Evolutionary conservation across 2,113 vertebrate genomes (phyloP).

Genomic region (Sander vitreus): DNA sequence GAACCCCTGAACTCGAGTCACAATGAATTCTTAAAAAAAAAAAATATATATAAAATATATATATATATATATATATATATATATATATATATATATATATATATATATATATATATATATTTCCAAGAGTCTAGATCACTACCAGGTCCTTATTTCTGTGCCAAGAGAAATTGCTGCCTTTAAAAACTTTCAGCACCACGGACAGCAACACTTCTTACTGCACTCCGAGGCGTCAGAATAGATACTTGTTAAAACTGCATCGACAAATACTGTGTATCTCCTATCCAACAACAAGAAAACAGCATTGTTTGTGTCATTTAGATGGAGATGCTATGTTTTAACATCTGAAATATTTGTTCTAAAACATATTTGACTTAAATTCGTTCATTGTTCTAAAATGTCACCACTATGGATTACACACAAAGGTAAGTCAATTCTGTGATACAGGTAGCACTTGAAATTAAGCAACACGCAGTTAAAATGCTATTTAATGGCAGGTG

Average conservation of each 20-base stretch:
- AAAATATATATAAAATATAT: too few relatives aligned
- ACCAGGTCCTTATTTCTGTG: not conserved
- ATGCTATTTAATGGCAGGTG: not conserved
- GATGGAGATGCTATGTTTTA: too few relatives aligned
- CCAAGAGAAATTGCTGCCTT: not conserved
- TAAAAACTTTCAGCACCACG: slow-evolving; percentile 21
- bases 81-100: too few relatives aligned
- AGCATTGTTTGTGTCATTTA: not conserved
- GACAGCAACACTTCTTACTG: not conserved
- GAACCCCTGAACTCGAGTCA: not conserved
- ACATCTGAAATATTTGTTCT: not conserved
- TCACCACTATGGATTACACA: not conserved
- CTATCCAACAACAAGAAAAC: not conserved
- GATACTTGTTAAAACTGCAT: not conserved
- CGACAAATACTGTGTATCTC: not conserved
- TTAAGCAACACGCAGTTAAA: not conserved
- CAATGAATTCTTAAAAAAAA: not conserved
- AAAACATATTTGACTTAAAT: not conserved
- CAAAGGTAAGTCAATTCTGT: not conserved
- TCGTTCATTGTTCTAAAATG: too few relatives aligned
- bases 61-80: too few relatives aligned
- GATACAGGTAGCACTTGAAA: not conserved
- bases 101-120: not conserved
- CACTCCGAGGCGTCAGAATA: not conserved
- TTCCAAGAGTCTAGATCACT: not conserved